A percentile compares a stretch with the other conserved stretches of the same genome.
Evolutionary conservation across 1,140 invertebrate species (phyloP).

Genomic region (Zaprionus africanus): DNA sequence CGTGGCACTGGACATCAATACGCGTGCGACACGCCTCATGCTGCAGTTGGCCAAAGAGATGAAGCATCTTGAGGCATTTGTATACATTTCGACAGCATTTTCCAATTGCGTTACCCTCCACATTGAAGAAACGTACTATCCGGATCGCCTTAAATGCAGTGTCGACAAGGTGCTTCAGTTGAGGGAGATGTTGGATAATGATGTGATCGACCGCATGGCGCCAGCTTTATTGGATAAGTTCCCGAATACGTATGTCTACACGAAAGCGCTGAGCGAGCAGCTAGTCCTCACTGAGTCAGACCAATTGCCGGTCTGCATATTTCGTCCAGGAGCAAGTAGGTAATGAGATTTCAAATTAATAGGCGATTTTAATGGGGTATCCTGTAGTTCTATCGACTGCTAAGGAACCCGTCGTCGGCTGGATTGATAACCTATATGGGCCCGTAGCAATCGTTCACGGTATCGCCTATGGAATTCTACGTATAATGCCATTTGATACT

Average conservation of each 20-base stretch:
- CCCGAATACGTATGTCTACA: slow-evolving; percentile 94
- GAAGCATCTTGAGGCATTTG: slow-evolving; percentile 87
- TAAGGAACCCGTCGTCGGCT: slow-evolving; percentile 89
- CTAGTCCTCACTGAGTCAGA: slow-evolving; percentile 87
- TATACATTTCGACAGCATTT: slow-evolving; percentile 91
- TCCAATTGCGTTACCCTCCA: slow-evolving; percentile 87
- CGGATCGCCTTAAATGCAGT: slow-evolving; percentile 86
- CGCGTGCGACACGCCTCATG: slow-evolving; percentile 86
- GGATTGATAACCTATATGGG: slow-evolving; percentile 97
- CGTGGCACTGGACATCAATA: slow-evolving; percentile 86
- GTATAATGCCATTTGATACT: slow-evolving; percentile 86
- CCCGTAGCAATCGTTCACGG: slow-evolving; percentile 90
- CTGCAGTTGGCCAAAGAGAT: slow-evolving; percentile 87
- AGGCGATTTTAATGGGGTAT: slow-evolving; percentile 85
- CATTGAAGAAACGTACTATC: slow-evolving; percentile 89
- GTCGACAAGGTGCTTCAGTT: slow-evolving; percentile 88
- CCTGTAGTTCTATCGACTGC: slow-evolving; percentile 90
- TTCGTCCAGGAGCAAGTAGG: slow-evolving; percentile 90
- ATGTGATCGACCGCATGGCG: slow-evolving; percentile 88
- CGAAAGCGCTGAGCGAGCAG: slow-evolving; percentile 92
- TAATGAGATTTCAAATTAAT: slow-evolving; percentile 86
- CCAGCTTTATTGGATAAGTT: slow-evolving; percentile 88
- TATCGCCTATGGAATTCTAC: slow-evolving; percentile 89
- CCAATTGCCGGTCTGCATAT: slow-evolving; percentile 90
- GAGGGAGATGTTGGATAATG: slow-evolving; percentile 84